Base-by-base conservation (phyloP, 2,888 invertebrate species). In the Neoaliturus tenellus region DNA sequence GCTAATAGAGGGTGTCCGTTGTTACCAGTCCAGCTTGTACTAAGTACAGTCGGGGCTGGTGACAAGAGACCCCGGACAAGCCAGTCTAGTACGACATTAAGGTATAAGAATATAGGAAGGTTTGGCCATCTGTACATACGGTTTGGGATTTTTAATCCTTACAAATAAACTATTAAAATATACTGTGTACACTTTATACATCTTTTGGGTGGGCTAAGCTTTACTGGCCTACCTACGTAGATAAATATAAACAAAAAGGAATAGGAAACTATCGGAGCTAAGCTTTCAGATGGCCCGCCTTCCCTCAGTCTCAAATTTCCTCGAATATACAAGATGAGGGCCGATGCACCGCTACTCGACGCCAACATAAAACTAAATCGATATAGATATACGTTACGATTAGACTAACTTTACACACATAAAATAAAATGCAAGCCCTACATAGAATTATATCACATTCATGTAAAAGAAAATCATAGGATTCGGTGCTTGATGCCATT, bases 381-480 rank as follows among this genome's bases (percentile, higher is more conserved):
- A 67, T 81, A 84, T 83, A 82, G 83, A 81, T 78, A 80, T 85
- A 85, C 85, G 84, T 41, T 81, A 81, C 75, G 71, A 85, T 84
- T 82, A 85, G 71, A 85, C 83, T 85, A 86, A 84, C 85, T 86
- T 84, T 86, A 86, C 86, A 87, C 86, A 86, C 86, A 85, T 81
- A 85, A 85, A 86, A 85, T 85, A 86, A 83, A 87, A 86, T 87
- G 87, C 86, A 87, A 86, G 89, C 90, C 89, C 91, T 91, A 91
- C 90, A 90, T 90, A 90, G 89, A 90, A 90, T 91, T 90, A 91
- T 91, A 91, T 91, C 91, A 91, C 91, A 91, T 91, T 88, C 86
- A 87, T 87, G 88, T 88, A 88, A 84, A 78, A 83, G 75, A 83
- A 75, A 84, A 84, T 78, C 28, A 82, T 82, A 78, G 82, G 80